phyloP scores from a whole-genome alignment of 2,888 invertebrate species.

The Cheilosia pagana region DNA sequence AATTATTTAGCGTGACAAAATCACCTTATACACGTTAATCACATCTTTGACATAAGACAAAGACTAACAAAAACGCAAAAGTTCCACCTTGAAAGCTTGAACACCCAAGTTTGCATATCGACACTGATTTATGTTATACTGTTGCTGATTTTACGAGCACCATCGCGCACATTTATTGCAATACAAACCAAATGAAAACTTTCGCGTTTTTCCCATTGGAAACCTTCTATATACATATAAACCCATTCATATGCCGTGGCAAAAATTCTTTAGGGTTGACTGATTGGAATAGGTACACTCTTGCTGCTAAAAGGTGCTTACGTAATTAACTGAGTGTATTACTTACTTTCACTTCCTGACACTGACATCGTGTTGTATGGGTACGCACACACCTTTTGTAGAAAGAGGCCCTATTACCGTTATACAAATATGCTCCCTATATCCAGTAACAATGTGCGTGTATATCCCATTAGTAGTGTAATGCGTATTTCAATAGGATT shows the following conservation, averaged over 20 bases:
- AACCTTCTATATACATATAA: constrained; percentile 11
- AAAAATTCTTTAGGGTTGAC: background rate
- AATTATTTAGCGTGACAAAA: constrained; percentile 80
- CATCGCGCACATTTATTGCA: constrained; percentile 2
- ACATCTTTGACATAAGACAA: constrained; percentile 72
- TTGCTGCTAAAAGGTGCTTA: constrained; percentile 57
- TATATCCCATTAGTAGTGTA: constrained; percentile 32
- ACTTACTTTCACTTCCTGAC: constrained; percentile 65
- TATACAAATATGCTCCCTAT: constrained; percentile 16
- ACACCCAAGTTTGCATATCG: constrained; percentile 27
- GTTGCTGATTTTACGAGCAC: constrained; percentile 32
- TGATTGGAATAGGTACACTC: constrained; percentile 33
- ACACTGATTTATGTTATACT: constrained; percentile 32
- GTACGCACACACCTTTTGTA: constrained; percentile 22
- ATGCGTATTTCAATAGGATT: constrained; percentile 56
- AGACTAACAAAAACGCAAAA: constrained; percentile 9
- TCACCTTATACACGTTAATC: constrained; percentile 80
- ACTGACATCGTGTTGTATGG: constrained; percentile 22
- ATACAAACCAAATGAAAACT: constrained; percentile 4
- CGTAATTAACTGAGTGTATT: constrained; percentile 59
- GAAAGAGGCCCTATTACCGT: constrained; percentile 18
- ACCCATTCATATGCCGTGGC: too few species aligned
- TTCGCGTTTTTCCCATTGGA: constrained; percentile 18
- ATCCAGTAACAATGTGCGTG: background rate
- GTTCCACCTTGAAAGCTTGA: background rate